phyloP scores from a whole-genome alignment of 1,140 invertebrate species.

The Cepaea nemoralis region DNA sequence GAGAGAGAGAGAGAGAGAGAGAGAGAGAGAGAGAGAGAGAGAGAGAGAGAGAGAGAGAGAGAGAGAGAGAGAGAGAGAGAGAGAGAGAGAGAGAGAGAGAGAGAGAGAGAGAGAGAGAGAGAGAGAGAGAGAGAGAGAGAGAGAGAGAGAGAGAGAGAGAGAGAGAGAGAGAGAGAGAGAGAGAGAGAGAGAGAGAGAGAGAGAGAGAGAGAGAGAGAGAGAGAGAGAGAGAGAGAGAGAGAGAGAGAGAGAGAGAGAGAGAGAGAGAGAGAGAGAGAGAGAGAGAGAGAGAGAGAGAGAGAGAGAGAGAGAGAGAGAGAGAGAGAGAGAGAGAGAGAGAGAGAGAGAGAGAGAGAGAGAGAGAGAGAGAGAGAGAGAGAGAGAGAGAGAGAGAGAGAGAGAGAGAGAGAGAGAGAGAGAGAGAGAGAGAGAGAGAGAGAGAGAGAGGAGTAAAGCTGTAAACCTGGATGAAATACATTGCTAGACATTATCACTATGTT shows the following conservation, averaged over 20 bases:
- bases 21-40: conserved; percentile 9
- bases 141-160: conserved; percentile 9
- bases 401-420: conserved; percentile 9
- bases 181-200: conserved; percentile 9
- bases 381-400: conserved; percentile 9
- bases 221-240: conserved; percentile 9
- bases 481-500: too few relatives aligned
- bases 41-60: conserved; percentile 9
- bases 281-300: conserved; percentile 9
- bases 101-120: conserved; percentile 9
- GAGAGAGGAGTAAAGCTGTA: neutral
- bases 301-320: conserved; percentile 9
- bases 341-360: conserved; percentile 9
- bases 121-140: conserved; percentile 9
- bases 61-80: conserved; percentile 9
- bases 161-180: conserved; percentile 9
- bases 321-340: conserved; percentile 9
- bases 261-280: conserved; percentile 9
- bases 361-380: conserved; percentile 9
- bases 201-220: conserved; percentile 9
- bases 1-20: conserved; percentile 9
- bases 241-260: conserved; percentile 9
- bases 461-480: too few relatives aligned
- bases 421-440: conserved; percentile 9
- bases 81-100: conserved; percentile 9